Conservation (phyloP, 2,797 vertebrate genomes). For the Chelidonichthys spinosus region DNA sequence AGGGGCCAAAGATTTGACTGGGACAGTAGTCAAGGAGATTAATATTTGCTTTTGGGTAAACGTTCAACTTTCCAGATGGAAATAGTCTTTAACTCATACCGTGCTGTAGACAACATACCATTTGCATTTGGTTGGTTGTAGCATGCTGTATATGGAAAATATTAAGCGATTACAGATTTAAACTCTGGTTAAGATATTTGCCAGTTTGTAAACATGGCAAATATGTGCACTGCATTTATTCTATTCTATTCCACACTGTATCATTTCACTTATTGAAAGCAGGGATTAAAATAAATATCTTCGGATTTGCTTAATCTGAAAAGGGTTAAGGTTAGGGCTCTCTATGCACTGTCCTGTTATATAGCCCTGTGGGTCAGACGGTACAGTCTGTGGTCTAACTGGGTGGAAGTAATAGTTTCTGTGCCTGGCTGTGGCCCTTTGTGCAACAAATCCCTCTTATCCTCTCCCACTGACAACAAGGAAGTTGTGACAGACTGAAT, state of each 20-base stretch:
- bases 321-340: neutral
- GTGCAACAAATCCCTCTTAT: slow-evolving; percentile 81
- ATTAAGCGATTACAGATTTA: slow-evolving; percentile 17
- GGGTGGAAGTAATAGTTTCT: slow-evolving; percentile 81
- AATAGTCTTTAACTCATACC: slow-evolving; percentile 30
- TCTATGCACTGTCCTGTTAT: slow-evolving; percentile 27
- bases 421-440: slow-evolving; percentile 74
- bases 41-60: slow-evolving; percentile 62
- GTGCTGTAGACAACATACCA: slow-evolving; percentile 38
- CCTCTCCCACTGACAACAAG: slow-evolving; percentile 82
- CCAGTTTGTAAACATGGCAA: slow-evolving; percentile 1
- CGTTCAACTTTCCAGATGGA: slow-evolving; percentile 47
- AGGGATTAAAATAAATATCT: neutral
- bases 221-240: neutral
- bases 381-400: slow-evolving; percentile 79
- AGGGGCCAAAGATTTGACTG: slow-evolving; percentile 42
- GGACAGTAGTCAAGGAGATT: slow-evolving; percentile 56
- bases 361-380: slow-evolving; percentile 65
- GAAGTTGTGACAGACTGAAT: slow-evolving; percentile 80
- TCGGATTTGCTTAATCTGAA: neutral
- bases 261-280: neutral
- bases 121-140: slow-evolving; percentile 26
- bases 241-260: neutral
- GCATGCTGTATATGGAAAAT: slow-evolving; percentile 20
- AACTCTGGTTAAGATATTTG: slow-evolving; percentile 12